A percentile compares a stretch with the other conserved stretches of the same genome.
Evolutionary conservation across 2,888 invertebrate species (phyloP).

Genomic region (Drosophila histrio): DNA sequence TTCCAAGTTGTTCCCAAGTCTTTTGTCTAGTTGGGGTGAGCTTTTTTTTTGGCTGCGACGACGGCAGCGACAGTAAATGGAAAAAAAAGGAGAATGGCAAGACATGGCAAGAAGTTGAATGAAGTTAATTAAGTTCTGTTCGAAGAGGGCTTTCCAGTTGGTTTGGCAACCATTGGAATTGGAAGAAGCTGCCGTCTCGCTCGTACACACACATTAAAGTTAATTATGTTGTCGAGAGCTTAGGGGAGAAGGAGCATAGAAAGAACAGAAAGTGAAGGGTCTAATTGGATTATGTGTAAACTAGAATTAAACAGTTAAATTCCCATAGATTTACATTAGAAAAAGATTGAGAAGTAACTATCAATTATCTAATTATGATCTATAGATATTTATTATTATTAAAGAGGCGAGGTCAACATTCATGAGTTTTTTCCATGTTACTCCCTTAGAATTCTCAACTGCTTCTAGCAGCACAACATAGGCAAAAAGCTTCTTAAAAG

Average conservation of each 20-base stretch:
- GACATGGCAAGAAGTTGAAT: constrained; percentile 23
- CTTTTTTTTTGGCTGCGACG: constrained; percentile 33
- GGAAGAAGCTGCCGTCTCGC: constrained; percentile 6
- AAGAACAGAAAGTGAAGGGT: constrained; percentile 15
- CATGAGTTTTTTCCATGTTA: too few species aligned
- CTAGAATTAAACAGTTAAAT: constrained; percentile 2
- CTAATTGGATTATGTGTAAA: constrained; percentile 23
- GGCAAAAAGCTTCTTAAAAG: too few species aligned
- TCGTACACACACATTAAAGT: not conserved
- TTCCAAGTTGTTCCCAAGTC: constrained; percentile 33
- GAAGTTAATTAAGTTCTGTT: constrained; percentile 54
- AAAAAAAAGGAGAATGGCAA: constrained; percentile 26
- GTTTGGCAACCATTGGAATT: constrained; percentile 34
- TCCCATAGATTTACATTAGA: not conserved
- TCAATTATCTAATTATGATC: too few species aligned
- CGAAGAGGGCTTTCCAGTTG: constrained; percentile 27
- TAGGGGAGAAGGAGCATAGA: not conserved
- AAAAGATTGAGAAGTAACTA: too few species aligned
- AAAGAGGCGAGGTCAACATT: too few species aligned
- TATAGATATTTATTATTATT: too few species aligned
- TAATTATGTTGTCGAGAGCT: constrained; percentile 4
- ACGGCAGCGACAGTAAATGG: constrained; percentile 6
- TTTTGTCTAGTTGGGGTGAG: constrained; percentile 65
- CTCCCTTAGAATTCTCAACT: too few species aligned
- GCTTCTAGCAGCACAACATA: too few species aligned